These are phyloP conservation scores for Adoxophyes honmai DNA, from an alignment of 1,140 invertebrate genomes.

Conservation along the genomic window DNA sequence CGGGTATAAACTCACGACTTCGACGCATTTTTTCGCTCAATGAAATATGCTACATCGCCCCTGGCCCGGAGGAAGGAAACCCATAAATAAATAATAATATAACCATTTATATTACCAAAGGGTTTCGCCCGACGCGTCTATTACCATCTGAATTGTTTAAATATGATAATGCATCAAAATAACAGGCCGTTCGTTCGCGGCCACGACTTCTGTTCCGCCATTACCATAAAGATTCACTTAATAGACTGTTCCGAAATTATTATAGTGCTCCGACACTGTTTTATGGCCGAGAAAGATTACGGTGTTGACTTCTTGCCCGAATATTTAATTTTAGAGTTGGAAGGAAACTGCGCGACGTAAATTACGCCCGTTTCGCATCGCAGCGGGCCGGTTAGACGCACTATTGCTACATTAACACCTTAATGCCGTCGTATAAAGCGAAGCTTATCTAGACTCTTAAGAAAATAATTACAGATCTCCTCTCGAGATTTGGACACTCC, in stretches of 20 bases:
- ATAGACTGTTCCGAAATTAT: conserved; percentile 74
- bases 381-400: not conserved
- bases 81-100: conserved; percentile 77
- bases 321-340: conserved; percentile 39
- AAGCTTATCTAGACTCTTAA: conserved; percentile 34
- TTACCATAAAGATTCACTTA: conserved; percentile 75
- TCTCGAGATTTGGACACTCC: conserved; percentile 34
- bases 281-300: conserved; percentile 55
- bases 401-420: conserved; percentile 12
- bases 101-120: conserved; percentile 76
- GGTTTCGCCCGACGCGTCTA: conserved; percentile 74
- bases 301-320: conserved; percentile 47
- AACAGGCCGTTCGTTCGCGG: conserved; percentile 61
- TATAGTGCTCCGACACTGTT: conserved; percentile 62
- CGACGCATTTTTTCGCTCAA: conserved; percentile 70
- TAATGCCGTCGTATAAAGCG: conserved; percentile 23
- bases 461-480: conserved; percentile 44
- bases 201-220: conserved; percentile 71
- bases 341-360: conserved; percentile 24
- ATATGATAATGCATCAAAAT: conserved; percentile 76
- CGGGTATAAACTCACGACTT: conserved; percentile 68
- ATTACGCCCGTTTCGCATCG: conserved; percentile 6
- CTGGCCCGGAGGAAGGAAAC: conserved; percentile 63
- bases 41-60: conserved; percentile 71
- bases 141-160: conserved; percentile 76